phyloP scores from a whole-genome alignment of 2,888 invertebrate species.

The Eurytoma californica region DNA sequence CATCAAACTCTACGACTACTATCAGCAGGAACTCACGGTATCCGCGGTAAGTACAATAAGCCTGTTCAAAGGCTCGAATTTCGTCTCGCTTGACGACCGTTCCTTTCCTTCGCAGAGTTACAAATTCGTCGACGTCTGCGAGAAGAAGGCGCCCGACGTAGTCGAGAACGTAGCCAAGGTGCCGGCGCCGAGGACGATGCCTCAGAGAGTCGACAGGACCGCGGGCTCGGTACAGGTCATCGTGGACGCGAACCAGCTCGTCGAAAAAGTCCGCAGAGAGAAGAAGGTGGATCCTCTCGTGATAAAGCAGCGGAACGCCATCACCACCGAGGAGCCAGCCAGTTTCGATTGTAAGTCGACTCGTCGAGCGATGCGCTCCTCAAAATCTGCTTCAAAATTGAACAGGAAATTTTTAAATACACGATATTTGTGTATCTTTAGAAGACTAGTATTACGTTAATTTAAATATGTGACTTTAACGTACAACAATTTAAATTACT shows the following conservation, averaged over 20 bases:
- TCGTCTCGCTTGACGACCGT: background rate
- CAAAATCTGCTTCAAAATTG: background rate
- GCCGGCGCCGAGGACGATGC: conserved; percentile 20
- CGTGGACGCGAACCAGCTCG: conserved; percentile 4
- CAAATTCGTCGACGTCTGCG: conserved; percentile 66
- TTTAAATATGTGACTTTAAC: no score
- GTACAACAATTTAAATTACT: no score
- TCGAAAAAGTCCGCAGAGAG: conserved; percentile 16
- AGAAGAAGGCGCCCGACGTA: background rate
- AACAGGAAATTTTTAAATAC: no score
- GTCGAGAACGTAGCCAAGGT: conserved; percentile 2
- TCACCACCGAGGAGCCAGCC: background rate
- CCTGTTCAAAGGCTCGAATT: background rate
- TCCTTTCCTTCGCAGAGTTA: conserved; percentile 64
- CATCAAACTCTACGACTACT: conserved; percentile 81
- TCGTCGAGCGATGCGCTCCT: no score
- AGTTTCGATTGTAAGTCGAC: background rate
- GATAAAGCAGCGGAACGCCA: conserved; percentile 13
- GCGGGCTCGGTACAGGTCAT: background rate
- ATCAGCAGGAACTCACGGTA: conserved; percentile 78
- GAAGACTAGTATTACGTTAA: no score
- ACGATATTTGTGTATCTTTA: no score
- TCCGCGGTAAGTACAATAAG: conserved; percentile 75
- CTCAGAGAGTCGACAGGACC: conserved; percentile 32
- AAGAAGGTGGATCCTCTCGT: conserved; percentile 40